Evolutionary conservation across 1,140 invertebrate genomes (phyloP), one percentile per base, ranked within the genome.

Genomic region (Trachymyrmex septentrionalis): DNA sequence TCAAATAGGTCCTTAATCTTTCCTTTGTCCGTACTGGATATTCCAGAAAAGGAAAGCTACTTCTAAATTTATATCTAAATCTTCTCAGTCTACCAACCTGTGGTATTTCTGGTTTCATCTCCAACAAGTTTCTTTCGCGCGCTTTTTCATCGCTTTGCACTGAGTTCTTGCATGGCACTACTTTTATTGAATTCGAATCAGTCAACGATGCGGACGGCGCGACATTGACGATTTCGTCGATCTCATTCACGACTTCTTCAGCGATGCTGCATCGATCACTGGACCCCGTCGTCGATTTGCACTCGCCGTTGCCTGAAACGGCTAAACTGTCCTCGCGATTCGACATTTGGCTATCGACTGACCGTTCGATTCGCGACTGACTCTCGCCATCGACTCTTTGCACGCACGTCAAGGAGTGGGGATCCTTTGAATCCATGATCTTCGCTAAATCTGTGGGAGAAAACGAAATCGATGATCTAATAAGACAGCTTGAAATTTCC

Each of bases 291-390:
- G 38, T 72, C 63, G 72, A 21, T 61, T 88, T 84, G 55, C 67
- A 82, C 53, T 81, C 81, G 85, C 80, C 75, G 82, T 80, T 88
- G 57, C 92, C 92, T 19, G 89, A 88, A 82, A 89, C 91, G 66
- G 80, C 85, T 59, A 92, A 94, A 80, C 92, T 94, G 55, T 93
- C 92, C 91, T 94, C 93, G 76, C 92, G 90, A 91, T 91, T 94
- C 91, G 93, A 94, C 94, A 95, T 95, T 93, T 91, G 92, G 87
- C 75, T 88, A 73, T 82, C 89, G 90, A 95, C 94, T 95, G 94
- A 72, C 75, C 86, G 76, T 66, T 85, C 82, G 63, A 59, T 84
- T 66, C 69, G 91, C 67, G 69, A 75, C 75, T 88, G 92, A 89
- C 86, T 90, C 66, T 87, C 86, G 69, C 59, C 67, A 53, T 76